Evolutionary conservation across 23 tunicate species (phyloP).

Genomic region (Botrylloides violaceus): DNA sequence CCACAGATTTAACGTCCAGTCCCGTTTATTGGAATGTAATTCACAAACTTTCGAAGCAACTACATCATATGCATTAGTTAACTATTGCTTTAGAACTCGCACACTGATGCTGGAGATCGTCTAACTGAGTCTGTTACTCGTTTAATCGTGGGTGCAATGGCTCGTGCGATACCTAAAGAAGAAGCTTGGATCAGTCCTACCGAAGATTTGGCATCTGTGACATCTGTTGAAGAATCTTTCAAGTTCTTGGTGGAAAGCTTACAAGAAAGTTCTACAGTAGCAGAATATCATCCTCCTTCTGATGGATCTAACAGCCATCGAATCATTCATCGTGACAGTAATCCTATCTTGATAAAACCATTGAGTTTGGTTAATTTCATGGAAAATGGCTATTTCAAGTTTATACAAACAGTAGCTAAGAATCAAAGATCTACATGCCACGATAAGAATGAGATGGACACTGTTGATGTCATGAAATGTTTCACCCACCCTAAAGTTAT

Average conservation of each 20-base stretch:
- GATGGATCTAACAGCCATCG: no score
- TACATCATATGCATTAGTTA: no score
- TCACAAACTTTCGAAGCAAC: no score
- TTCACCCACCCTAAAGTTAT: slow-evolving; percentile 15
- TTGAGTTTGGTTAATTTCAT: background rate
- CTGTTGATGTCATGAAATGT: slow-evolving; percentile 1
- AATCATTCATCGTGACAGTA: background rate
- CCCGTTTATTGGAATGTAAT: no score
- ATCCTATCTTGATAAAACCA: background rate
- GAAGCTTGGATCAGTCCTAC: slow-evolving; percentile 13
- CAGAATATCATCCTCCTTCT: background rate
- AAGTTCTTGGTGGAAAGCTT: slow-evolving; percentile 4
- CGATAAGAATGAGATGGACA: background rate
- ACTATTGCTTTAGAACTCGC: no score
- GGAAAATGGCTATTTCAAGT: background rate
- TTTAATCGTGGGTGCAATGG: slow-evolving; percentile 15
- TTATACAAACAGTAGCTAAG: background rate
- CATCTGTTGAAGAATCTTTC: slow-evolving; percentile 1
- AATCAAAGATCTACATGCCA: background rate
- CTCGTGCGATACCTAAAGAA: background rate
- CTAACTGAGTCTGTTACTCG: slow-evolving; percentile 49
- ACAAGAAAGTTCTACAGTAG: background rate
- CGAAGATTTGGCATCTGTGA: background rate
- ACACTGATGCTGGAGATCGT: slow-evolving; percentile 30
- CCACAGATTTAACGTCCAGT: no score